These are phyloP conservation scores for Epinotia ramella DNA, from an alignment of 2,888 invertebrate species.

Conservation along the genomic window DNA sequence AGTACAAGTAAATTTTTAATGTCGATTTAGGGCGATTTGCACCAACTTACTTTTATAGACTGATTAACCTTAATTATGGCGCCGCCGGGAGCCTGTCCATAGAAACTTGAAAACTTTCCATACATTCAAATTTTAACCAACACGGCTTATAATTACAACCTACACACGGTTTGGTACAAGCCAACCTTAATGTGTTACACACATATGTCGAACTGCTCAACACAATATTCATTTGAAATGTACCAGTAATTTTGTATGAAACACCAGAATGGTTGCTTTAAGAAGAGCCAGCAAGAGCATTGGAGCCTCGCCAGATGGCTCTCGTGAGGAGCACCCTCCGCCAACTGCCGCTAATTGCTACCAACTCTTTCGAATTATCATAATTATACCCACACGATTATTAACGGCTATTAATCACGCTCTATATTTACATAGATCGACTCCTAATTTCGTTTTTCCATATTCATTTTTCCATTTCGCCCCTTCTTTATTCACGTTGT, in stretches of 20 bases:
- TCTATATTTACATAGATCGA: constrained; percentile 7
- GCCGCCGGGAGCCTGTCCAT: too few relatives aligned
- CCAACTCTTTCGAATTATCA: constrained; percentile 79
- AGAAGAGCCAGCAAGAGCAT: constrained; percentile 64
- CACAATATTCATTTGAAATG: constrained; percentile 4
- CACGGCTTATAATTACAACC: neutral
- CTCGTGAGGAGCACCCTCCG: constrained; percentile 73
- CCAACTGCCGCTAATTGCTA: constrained; percentile 80
- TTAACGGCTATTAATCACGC: constrained; percentile 32
- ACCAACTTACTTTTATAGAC: too few relatives aligned
- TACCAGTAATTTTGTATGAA: constrained; percentile 32
- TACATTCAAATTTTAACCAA: too few relatives aligned
- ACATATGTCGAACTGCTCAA: neutral
- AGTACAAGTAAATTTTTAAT: too few relatives aligned
- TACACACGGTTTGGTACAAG: neutral
- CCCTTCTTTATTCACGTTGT: neutral
- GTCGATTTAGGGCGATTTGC: too few relatives aligned
- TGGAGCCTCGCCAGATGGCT: constrained; percentile 81
- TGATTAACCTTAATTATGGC: too few relatives aligned
- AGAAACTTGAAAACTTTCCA: too few relatives aligned
- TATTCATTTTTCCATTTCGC: neutral
- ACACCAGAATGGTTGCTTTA: constrained; percentile 57
- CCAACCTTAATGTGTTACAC: too few relatives aligned
- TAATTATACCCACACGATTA: constrained; percentile 54
- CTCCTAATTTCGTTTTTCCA: neutral